A percentile compares a stretch with the other conserved stretches of the same genome.
phyloP scores from a whole-genome alignment of 2,888 invertebrate species.

The Lepidonotus clava region DNA sequence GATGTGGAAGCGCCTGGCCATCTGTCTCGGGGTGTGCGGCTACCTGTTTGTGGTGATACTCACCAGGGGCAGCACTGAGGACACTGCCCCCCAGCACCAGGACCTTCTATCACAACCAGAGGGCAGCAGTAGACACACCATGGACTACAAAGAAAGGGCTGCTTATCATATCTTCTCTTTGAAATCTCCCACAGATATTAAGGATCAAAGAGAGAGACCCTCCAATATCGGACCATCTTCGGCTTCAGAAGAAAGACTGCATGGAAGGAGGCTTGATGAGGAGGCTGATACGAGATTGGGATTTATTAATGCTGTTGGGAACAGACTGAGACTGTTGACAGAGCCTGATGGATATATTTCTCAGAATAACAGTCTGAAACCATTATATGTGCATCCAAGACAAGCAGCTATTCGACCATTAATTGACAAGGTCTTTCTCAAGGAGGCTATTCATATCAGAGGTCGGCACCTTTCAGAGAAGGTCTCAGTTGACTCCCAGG shows the following conservation, averaged over 20 bases:
- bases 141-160: too few species aligned
- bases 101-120: not conserved
- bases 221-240: too few species aligned
- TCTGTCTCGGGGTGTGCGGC: conserved; percentile 1
- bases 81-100: not conserved
- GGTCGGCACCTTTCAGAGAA: not conserved
- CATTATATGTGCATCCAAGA: not conserved
- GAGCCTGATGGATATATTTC: conserved; percentile 25
- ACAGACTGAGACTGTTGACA: not conserved
- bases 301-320: not conserved
- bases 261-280: not conserved
- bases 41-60: conserved; percentile 20
- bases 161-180: too few species aligned
- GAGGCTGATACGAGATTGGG: too few species aligned
- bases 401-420: not conserved
- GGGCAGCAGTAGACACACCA: not conserved
- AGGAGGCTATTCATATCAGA: not conserved
- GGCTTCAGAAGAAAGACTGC: too few species aligned
- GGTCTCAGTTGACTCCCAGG: not conserved
- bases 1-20: conserved; percentile 37
- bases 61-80: not conserved
- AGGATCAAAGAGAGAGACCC: too few species aligned
- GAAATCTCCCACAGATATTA: too few species aligned
- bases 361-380: conserved; percentile 20
- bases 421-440: too few species aligned